These are phyloP conservation scores for Nezara viridula DNA, from an alignment of 2,888 invertebrate species.

Conservation along the genomic window DNA sequence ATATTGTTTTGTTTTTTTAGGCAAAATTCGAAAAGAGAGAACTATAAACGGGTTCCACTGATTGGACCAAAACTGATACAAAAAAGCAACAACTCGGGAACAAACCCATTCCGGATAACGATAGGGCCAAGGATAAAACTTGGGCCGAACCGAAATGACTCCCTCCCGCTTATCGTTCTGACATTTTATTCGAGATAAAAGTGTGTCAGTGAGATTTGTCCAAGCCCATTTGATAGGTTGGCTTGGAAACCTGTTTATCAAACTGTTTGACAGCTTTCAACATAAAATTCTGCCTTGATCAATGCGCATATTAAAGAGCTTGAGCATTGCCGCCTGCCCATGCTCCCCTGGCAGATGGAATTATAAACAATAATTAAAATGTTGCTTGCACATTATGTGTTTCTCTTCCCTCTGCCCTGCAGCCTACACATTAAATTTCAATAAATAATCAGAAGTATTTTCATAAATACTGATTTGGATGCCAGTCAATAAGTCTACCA, in stretches of 20 bases:
- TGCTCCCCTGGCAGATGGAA: not conserved
- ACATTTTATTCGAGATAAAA: not conserved
- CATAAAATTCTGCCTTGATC: slow-evolving; percentile 19
- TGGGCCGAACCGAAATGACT: slow-evolving; percentile 24
- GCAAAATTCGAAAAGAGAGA: not conserved
- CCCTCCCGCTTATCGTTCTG: slow-evolving; percentile 3
- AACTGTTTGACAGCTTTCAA: slow-evolving; percentile 25
- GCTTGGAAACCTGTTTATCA: slow-evolving; percentile 42
- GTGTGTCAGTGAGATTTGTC: slow-evolving; percentile 44
- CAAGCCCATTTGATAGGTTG: slow-evolving; percentile 15
- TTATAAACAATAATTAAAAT: not conserved
- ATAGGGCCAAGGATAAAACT: slow-evolving; percentile 34
- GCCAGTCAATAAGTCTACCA: no score
- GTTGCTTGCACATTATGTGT: not conserved
- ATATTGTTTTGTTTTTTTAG: not conserved
- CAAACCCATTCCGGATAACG: slow-evolving; percentile 25
- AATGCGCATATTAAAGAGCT: slow-evolving; percentile 23
- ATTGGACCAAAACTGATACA: slow-evolving; percentile 16
- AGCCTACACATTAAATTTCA: not conserved
- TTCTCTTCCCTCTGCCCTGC: no score
- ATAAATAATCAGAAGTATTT: not conserved
- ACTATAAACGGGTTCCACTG: slow-evolving; percentile 18
- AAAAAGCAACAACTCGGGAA: slow-evolving; percentile 2
- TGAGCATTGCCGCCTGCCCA: not conserved
- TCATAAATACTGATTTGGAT: not conserved